Evolutionary conservation across 1,140 invertebrate species (phyloP), one percentile per base, ranked within the genome.

Genomic region (Drosophila trapezifrons): DNA sequence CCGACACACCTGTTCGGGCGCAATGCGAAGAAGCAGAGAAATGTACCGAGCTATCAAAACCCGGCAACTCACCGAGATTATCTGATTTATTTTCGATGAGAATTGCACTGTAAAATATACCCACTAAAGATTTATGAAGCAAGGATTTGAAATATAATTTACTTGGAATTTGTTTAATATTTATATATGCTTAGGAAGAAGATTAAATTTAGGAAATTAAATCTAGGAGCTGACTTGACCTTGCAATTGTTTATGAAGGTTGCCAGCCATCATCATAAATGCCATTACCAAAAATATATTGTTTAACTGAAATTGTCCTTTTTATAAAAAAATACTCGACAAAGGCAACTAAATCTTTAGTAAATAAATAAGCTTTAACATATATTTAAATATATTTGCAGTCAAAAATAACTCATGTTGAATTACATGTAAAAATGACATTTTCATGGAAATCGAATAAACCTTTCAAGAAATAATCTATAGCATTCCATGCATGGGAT

Each of bases 1-100:
- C 40, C 55, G 35, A 29, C 78, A 89, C 83, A 87, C 83, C 83
- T 87, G 83, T 65, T 84, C 59, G 15, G 20, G 25, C 29, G 32
- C 42, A 49, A 20, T 40, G 60, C 43, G 9, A 80, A 81, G 83
- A 57, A 67, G 71, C 62, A 80, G 83, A 60, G 32, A 76, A 77
- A 80, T 83, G 76, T 89, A 89, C 83, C 65, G 17, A 55, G 60
- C 40, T 79, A 87, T 79, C 83, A 66, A 42, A 51, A 47, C 20
- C 46, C 20, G 20, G 42, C 35, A 27, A 57, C 22, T 46, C 37
- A 56, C 10, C 18, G 22, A 75, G 29, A 40, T 47, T 71, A 58
- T 22, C 69, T 27, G 66, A 58, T 71, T 58, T 71, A 40, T 35
- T 58, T 72, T 49, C 20, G 47, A 35, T 62, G 10, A 25, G 15